Base-by-base conservation (phyloP, 2,888 invertebrate species). In the Mimas tiliae region DNA sequence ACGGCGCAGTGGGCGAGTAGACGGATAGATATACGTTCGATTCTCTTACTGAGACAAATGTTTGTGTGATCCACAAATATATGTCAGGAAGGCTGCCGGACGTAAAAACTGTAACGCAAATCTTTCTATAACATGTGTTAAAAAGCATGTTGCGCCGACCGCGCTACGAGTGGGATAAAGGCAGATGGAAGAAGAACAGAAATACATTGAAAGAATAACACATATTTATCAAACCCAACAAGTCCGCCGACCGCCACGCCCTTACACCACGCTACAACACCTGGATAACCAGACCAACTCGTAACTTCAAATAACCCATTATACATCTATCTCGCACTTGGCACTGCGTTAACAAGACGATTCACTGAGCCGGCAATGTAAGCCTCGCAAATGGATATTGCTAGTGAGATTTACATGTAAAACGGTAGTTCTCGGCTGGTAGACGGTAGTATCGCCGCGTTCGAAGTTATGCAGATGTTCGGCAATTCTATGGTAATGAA, bases 401-500 rank as follows among this genome's bases (percentile, higher is more conserved):
- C 66, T 52, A 66, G 62, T 71, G 66, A 70, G 79, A 83, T 83
- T 81, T 77, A 77, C 77, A 81, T 76, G 75, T 72, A 73, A 79
- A 80, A 75, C 74, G 71, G 75, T 70, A 69, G 68, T 72, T 65
- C 67, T 66, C 67, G 65, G 67, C 55, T 21, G 50, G 65, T 47
- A 27, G 27, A 27, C 27, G 27, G 4, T 4, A 11, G 55, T 63
- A 52, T 53, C 52, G 48, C 34, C 52, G 53, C 47, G 47, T 33
- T 21, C 21, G 70, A 74, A 80, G 78, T 81, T 82, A 84, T 84
- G 84, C 81, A 85, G 79, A 82, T 82, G 74, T 69, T n/a, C 74
- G 77, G 75, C 79, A 80, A 80, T 83, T 79, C 75, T 74, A 75
- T 84, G 82, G 80, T 81, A 82, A 83, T 83, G 76, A 75, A 79